Base-by-base conservation (phyloP, 2,888 invertebrate genomes). In the Volucella bombylans region DNA sequence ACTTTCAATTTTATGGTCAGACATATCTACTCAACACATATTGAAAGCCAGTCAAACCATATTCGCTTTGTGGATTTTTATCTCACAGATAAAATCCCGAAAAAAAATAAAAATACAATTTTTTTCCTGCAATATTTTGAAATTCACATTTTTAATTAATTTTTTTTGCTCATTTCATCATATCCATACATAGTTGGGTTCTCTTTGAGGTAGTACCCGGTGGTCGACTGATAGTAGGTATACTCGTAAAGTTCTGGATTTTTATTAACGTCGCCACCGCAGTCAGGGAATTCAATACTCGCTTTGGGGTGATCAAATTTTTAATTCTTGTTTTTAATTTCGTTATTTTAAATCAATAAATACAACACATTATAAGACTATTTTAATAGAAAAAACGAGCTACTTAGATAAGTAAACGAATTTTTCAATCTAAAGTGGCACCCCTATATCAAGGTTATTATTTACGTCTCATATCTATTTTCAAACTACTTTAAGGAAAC, bases 1-100 rank as follows among this genome's bases (percentile, higher is more conserved):
- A 68, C 68, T 76, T 68, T 76, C 61, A 76, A 68, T 76, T 76
- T 76, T 68, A 76, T 76, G 68, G 76, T 68, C 76, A 52, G 45
- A 12, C 52, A 52, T 23, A 67, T 45, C 52, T 43, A 41, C 49
- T 47, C 64, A 23, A 55, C 15, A 23, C 2, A 39, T 15, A 67
- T n/a, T 57, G 39, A 55, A 64, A 73, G 9, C 62, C 72, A 47
- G 47, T 62, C 18, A 18, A 74, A 55, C 64, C 74, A 57, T 38
- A 57, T 57, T 65, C 41, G 61, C 50, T 71, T 59, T 61, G 61
- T 61, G 49, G 41, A 54, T 57, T 18, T 31, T 23, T 67, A 59
- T 76, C 67, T 67, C 74, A 10, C n/a, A 67, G 43, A 67, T 67
- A 67, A 23, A 67, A 76, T 61, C 76, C 61, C n/a, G n/a, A 65